Base-by-base conservation (phyloP, 2,797 vertebrate species). In the Ctenosaura bakeri region DNA sequence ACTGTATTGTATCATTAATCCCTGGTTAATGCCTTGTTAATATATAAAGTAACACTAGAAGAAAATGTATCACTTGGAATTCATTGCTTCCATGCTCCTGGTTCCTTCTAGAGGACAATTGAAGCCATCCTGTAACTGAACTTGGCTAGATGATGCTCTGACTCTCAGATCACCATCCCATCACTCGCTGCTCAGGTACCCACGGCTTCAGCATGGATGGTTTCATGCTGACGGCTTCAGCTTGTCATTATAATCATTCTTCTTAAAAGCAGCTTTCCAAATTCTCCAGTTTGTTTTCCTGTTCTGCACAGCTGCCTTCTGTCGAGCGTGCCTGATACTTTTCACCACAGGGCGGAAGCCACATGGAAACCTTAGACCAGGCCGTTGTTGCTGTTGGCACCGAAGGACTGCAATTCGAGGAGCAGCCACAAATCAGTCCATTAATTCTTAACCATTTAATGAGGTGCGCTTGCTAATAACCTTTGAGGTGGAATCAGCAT, bases 381-480 rank as follows among this genome's bases (percentile, higher is more conserved):
- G 6, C 26, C 32, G 7, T 38, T 71, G 29, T 86, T 90, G n/a
- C 85, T 26, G 0, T 1, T 71, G 78, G 74, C 78, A 56, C 29
- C 46, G 71, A 22, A 29, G 71, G 62, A 13, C 5, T 64, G 24
- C 56, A 81, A 76, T 80, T 46, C 59, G 52, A 80, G 35, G 76
- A 73, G 50, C 20, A 24, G 6, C 64, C 56, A 20, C 76, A 85
- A 73, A 94, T 85, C 84, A 93, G 90, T 56, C 38, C 85, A 86
- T 83, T 86, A 54, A 2, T 88, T 73, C 56, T 85, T 93, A 50
- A 52, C 88, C 83, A 0, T 64, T 90, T 91, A 90, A 84, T 88
- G 74, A 92, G 42, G 79, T 86, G 82, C 50, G 84, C 76, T 85
- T 82, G 35, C 6, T 89, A 90, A 71, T 54, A 90, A 87, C 59